A percentile compares a stretch with the other conserved stretches of the same genome.
Conservation (phyloP, 2,113 vertebrate species). For the Tamias sibiricus region DNA sequence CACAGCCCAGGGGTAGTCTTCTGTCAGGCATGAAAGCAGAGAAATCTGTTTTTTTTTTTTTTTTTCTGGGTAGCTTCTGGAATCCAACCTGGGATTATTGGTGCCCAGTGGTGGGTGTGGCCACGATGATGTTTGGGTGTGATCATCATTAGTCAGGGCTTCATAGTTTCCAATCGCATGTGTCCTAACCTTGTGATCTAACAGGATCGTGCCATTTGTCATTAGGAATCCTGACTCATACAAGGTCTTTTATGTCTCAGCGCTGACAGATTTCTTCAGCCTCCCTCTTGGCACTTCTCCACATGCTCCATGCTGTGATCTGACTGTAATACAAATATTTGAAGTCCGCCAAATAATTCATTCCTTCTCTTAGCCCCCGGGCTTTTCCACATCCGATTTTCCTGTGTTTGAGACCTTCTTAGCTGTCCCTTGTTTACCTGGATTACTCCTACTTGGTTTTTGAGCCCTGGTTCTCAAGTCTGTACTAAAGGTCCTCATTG, state of each 20-base stretch:
- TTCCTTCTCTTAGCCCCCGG: not conserved
- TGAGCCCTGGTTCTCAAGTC: not conserved
- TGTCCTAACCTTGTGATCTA: not conserved
- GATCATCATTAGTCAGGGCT: not conserved
- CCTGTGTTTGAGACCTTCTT: not conserved
- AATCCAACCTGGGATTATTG: not conserved
- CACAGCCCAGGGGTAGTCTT: not conserved
- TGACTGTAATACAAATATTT: not conserved
- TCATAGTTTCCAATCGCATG: not conserved
- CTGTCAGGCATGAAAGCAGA: not conserved
- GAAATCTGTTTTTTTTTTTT: not conserved
- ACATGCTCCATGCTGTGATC: not conserved
- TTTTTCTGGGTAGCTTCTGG: not conserved
- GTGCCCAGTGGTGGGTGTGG: not conserved
- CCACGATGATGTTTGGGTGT: not conserved
- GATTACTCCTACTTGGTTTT: not conserved
- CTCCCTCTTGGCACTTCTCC: not conserved
- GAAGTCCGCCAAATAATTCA: not conserved
- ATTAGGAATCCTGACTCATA: not conserved
- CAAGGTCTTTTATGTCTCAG: not conserved
- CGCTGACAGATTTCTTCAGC: not conserved
- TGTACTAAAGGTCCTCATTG: not conserved
- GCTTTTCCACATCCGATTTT: not conserved
- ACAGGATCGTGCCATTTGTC: not conserved
- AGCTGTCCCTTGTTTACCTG: not conserved